Base-by-base conservation (phyloP, 2,888 invertebrate species). In the Troglohyphantes excavatus region DNA sequence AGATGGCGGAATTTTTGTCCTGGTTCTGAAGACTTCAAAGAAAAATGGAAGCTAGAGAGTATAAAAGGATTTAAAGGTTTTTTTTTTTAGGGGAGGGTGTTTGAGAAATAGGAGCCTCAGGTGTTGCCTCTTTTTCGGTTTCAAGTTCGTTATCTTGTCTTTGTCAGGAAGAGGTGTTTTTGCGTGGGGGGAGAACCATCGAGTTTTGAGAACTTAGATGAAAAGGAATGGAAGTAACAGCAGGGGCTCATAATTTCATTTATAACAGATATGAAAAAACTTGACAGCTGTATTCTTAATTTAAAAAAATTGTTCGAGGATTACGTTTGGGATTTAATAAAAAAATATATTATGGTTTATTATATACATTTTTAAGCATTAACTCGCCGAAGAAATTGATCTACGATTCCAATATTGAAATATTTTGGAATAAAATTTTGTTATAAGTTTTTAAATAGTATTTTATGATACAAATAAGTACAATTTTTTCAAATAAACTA, bases 81-180 rank as follows among this genome's bases (percentile, higher is more conserved):
- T 53, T 53, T 53, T 17, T 53, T 53, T 53, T 33, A n/a, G n/a
- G n/a, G n/a, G n/a, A n/a, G n/a, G n/a, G n/a, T 63, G 63, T 39
- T 78, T 65, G 63, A 21, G 23, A 2, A 7, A 39, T 19, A 23
- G 17, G 33, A 63, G 78, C 78, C 78, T 65, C 78, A 78, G 78
- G 78, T 78, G 78, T 65, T 78, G 65, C 21, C 33, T 13, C 21
- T 63, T 63, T 75, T 78, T 26, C 43, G 13, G 2, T 63, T 65
- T 59, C 65, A 65, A 78, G 78, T 78, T 78, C 65, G 78, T 78
- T 78, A 78, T 65, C 26, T 27, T 26, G 46, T 53, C 26, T 43
- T 72, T 46, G 21, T 17, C 46, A 26, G 72, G 46, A 72, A 72
- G 27, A 72, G 46, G 46, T 46, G 43, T 46, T 46, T 23, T 3